Percentiles rank a stretch among this genome's conserved stretches.
Conservation (phyloP, 2,113 vertebrate genomes). For the Tyrannus savana region DNA sequence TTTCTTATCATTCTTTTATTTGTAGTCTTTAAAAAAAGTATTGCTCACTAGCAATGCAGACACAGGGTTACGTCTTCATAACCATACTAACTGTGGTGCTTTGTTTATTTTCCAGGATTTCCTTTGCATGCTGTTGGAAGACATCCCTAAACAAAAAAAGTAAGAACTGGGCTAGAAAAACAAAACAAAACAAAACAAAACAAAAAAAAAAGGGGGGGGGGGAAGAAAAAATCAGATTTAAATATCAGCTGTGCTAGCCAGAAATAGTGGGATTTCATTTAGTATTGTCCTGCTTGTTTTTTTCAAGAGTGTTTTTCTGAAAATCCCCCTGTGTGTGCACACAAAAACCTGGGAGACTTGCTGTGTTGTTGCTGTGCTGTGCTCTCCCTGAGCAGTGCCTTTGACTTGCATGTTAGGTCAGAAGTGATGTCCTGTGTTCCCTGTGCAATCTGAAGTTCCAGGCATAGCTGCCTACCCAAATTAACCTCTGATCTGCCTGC, state of each 20-base stretch:
- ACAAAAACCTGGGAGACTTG: not conserved
- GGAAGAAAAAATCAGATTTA: not conserved
- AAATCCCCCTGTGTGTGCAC: not conserved
- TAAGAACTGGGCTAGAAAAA: slow-evolving; percentile 18
- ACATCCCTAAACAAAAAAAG: slow-evolving; percentile 83
- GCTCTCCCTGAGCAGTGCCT: not conserved
- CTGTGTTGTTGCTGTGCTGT: not conserved
- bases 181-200: not conserved
- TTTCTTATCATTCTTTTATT: not conserved
- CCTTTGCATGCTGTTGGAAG: slow-evolving; percentile 87
- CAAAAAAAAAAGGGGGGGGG: too few species aligned
- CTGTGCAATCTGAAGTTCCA: not conserved
- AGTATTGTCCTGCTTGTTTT: not conserved
- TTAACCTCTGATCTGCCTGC: not conserved
- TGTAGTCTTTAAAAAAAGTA: not conserved
- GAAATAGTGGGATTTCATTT: not conserved
- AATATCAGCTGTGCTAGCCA: not conserved
- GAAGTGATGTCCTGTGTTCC: not conserved
- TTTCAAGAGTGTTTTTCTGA: not conserved
- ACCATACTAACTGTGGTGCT: slow-evolving; percentile 15
- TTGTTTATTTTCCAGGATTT: slow-evolving; percentile 86
- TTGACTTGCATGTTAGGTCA: not conserved
- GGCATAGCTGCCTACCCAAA: not conserved
- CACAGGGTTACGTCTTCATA: not conserved
- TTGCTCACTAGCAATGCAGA: not conserved